A percentile compares a stretch with the other conserved stretches of the same genome.
phyloP scores from a whole-genome alignment of 2,888 invertebrate genomes.

The Neoitamus cyanurus region DNA sequence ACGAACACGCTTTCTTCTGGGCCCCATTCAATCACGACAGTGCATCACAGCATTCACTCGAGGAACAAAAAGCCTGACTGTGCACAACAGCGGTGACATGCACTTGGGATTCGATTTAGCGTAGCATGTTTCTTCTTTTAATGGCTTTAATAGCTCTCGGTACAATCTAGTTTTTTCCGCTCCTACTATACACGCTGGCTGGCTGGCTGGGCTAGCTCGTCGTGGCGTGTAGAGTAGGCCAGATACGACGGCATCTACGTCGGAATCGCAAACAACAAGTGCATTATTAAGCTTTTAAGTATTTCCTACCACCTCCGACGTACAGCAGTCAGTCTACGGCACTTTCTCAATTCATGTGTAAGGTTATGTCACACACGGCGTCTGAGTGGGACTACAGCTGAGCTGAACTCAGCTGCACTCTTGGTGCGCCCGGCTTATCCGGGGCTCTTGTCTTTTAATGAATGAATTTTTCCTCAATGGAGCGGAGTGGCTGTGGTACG shows the following conservation, averaged over 20 bases:
- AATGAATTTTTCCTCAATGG: constrained; percentile 39
- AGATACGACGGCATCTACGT: constrained; percentile 12
- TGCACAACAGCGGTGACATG: not conserved
- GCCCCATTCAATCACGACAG: not conserved
- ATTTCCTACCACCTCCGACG: not conserved
- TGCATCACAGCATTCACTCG: not conserved
- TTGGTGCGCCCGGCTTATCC: constrained; percentile 21
- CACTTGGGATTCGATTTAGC: constrained; percentile 2
- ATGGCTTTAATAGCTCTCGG: not conserved
- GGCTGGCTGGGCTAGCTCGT: not conserved
- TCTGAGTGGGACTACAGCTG: constrained; percentile 9
- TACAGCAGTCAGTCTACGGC: not conserved
- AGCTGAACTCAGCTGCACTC: not conserved
- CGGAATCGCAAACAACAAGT: constrained; percentile 16
- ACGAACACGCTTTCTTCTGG: not conserved
- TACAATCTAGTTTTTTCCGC: not conserved
- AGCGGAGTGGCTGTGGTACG: not conserved
- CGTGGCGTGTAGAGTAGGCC: not conserved
- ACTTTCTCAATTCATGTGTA: constrained; percentile 28
- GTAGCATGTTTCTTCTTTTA: constrained; percentile 12
- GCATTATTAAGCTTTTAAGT: constrained; percentile 27
- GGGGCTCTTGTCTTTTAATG: constrained; percentile 27
- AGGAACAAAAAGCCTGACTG: not conserved
- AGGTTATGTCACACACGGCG: constrained; percentile 14
- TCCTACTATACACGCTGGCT: not conserved